Percentiles rank a stretch among this genome's conserved stretches.
phyloP scores from a whole-genome alignment of 2,888 invertebrate genomes.

The Hemaris fuciformis region DNA sequence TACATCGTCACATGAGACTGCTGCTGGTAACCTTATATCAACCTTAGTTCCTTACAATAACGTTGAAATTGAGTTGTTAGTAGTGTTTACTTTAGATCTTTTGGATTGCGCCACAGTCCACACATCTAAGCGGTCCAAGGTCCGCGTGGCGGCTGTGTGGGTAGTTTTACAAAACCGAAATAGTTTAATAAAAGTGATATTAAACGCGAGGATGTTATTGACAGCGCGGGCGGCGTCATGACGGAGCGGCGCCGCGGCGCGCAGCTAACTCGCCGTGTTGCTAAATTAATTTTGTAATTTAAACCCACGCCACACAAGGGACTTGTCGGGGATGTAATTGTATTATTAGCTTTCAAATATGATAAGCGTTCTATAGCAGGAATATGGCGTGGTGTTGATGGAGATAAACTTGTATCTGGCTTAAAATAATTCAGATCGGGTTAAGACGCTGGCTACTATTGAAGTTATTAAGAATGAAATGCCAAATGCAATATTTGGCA shows the following conservation, averaged over 20 bases:
- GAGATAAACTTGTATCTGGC: neutral
- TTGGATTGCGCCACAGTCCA: slow-evolving; percentile 12
- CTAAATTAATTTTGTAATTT: slow-evolving; percentile 14
- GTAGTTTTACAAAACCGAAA: slow-evolving; percentile 77
- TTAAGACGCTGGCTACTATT: neutral
- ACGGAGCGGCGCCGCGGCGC: neutral
- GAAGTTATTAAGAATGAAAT: neutral
- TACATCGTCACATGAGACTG: slow-evolving; percentile 28
- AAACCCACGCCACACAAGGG: neutral
- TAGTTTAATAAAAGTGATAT: slow-evolving; percentile 77
- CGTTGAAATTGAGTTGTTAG: slow-evolving; percentile 24
- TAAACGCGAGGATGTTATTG: slow-evolving; percentile 67
- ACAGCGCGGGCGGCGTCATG: slow-evolving; percentile 35
- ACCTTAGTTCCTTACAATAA: slow-evolving; percentile 24
- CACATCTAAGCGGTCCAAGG: slow-evolving; percentile 47
- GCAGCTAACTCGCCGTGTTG: neutral
- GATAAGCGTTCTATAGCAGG: neutral
- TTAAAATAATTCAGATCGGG: neutral
- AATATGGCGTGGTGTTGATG: neutral
- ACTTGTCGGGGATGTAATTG: slow-evolving; percentile 2
- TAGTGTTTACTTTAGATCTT: slow-evolving; percentile 24
- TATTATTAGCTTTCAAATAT: slow-evolving; percentile 1
- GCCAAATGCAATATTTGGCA: too few species aligned
- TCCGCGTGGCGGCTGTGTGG: slow-evolving; percentile 59
- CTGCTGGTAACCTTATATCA: slow-evolving; percentile 25